Evolutionary conservation across 2,113 vertebrate genomes (phyloP).

Genomic region (Rafetus swinhoei): DNA sequence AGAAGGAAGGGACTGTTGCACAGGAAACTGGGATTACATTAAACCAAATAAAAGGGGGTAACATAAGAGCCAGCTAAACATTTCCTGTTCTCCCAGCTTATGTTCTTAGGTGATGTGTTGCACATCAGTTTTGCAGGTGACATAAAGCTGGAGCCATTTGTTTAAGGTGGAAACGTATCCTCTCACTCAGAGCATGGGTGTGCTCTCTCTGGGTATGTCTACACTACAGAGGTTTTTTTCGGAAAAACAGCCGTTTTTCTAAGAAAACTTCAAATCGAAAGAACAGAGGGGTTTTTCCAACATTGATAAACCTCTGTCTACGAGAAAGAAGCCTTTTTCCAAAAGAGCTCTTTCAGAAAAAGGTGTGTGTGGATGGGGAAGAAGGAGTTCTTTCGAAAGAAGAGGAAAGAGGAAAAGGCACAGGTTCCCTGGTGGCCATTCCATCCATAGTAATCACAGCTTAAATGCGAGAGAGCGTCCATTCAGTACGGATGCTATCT

Average conservation of each 20-base stretch:
- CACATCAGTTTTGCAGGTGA: constrained; percentile 53
- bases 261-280: no score
- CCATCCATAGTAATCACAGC: no score
- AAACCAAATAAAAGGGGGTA: constrained; percentile 67
- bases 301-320: no score
- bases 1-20: neutral
- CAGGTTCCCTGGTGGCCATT: no score
- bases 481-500: no score
- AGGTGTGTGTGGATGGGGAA: no score
- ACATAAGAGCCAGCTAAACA: constrained; percentile 12
- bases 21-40: neutral
- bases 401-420: no score
- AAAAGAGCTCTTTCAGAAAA: no score
- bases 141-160: constrained; percentile 40
- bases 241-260: neutral
- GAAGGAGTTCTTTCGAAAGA: no score
- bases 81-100: constrained; percentile 67
- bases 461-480: no score
- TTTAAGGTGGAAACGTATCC: constrained; percentile 30
- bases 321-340: no score
- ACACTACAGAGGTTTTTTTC: neutral
- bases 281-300: no score
- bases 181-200: neutral
- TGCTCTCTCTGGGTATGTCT: neutral
- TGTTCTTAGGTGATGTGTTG: constrained; percentile 58